Base-by-base conservation (phyloP, 2,888 invertebrate genomes). In the Pollenia labialis region DNA sequence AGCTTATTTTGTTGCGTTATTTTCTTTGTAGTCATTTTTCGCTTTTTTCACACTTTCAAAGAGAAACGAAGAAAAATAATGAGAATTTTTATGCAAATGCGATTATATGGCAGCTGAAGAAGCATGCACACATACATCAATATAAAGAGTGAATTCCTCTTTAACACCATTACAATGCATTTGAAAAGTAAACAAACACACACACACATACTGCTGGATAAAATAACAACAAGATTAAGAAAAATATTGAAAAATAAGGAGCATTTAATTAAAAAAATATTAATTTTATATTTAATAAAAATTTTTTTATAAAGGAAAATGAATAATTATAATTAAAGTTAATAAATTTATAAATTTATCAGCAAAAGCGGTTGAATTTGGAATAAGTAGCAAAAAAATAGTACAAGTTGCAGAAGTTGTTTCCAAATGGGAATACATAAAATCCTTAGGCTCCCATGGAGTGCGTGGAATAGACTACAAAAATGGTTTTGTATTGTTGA, bases 31-130 rank as follows among this genome's bases (percentile, higher is more conserved):
- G 10, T 64, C 62, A 71, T 60, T 71, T 54, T 72, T 62, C 16
- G 44, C 66, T 62, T 52, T 14, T 32, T 52, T 60, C 23, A 50
- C 68, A 48, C n/a, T 62, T 44, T 32, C 52, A 85, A 74, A 48
- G 40, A 85, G 68, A 74, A 79, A 48, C 6, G 40, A 60, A 32
- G 11, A 56, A 80, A 75, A 80, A 87, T 66, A 84, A 84, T 81
- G 62, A 81, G 76, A 76, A 84, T 81, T 68, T 87, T 74, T 84
- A 84, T 87, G 84, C 62, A 84, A 87, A 87, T 84, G 84, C 81
- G 80, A 81, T 87, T 81, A 83, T 76, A 74, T 54, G 54, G 75
- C 58, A 46, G 58, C 58, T 50, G 18, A 60, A 48, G 62, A 52
- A 68, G 62, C 54, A 75, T 48, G 68, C 18, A 68, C n/a, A 81